Percentiles rank a stretch among this genome's conserved stretches.
These are phyloP conservation scores for Scaptomyza caliginosa DNA, from an alignment of 2,888 invertebrate genomes.

Conservation along the genomic window DNA sequence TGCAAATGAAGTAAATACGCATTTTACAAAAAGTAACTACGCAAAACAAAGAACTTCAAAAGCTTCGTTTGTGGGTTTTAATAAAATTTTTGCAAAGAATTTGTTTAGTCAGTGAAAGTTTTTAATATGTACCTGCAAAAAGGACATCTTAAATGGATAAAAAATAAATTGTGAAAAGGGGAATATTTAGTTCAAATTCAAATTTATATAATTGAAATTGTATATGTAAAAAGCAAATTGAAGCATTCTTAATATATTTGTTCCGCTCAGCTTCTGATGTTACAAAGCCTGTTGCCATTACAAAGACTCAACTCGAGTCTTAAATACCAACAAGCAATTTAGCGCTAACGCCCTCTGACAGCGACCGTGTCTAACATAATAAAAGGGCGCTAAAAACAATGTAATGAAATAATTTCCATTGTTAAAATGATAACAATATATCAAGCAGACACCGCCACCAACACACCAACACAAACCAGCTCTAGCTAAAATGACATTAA, in stretches of 20 bases:
- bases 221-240: neutral
- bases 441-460: slow-evolving; percentile 77
- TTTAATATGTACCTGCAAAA: slow-evolving; percentile 49
- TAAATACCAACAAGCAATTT: slow-evolving; percentile 24
- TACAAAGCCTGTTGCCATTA: neutral
- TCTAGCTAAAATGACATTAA: slow-evolving; percentile 59
- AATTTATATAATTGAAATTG: neutral
- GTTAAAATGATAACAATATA: slow-evolving; percentile 83
- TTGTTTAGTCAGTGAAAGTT: slow-evolving; percentile 64
- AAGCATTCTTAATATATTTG: neutral
- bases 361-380: slow-evolving; percentile 68
- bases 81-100: slow-evolving; percentile 34
- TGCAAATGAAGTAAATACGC: slow-evolving; percentile 73
- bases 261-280: neutral
- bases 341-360: slow-evolving; percentile 5
- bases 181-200: neutral
- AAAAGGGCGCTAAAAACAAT: slow-evolving; percentile 70
- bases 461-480: slow-evolving; percentile 39
- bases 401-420: slow-evolving; percentile 82
- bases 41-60: slow-evolving; percentile 61
- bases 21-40: slow-evolving; percentile 25
- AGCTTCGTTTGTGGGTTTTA: slow-evolving; percentile 49
- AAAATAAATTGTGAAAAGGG: neutral
- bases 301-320: neutral
- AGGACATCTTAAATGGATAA: neutral